Evolutionary conservation across 35 echinoderm and acorn worm genomes (phyloP), one percentile per base, ranked within the genome.

Genomic region (Heliocidaris erythrogramma): DNA sequence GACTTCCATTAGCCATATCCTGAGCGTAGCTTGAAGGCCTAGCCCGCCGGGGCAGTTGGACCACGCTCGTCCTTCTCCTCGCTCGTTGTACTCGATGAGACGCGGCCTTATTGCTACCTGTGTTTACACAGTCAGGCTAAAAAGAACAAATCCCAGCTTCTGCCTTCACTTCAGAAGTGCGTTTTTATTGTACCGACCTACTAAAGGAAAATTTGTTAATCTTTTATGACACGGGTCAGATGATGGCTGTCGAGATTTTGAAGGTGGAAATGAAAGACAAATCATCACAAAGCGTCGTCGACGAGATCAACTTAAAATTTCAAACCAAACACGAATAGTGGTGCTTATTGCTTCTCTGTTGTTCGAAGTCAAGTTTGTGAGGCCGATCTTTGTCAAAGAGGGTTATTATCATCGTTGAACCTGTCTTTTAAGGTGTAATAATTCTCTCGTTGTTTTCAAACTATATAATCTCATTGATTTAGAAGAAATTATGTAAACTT

Each of bases 1-100:
- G 65, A n/a, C 65, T 24, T 78, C 65, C 65, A 78, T 78, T 78
- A 78, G 65, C 65, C 27, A 78, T 78, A 78, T 78, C 65, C 65
- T 78, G 65, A 78, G 87, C 87, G 31, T 48, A 5, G 87, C 87
- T 89, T 48, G 87, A 89, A 89, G 87, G 87, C 31, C 87, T 89
- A 32, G 31, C 87, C 31, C 31, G 31, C 87, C 31, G 31, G 31
- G 87, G 87, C 31, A 89, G 47, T 89, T 32, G 12, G 47, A 27
- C 31, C 87, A 89, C 87, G 87, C 31, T 32, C 47, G 87, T 89
- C 87, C 87, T 89, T 89, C 87, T 78, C 87, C 8, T 32, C 32
- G 31, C 87, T 48, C 29, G 87, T 89, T 89, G 87, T 89, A 48
- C 30, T n/a, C 30, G 31, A 30, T 13, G 12, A 47, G 87, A 13